Conservation (phyloP, 1,140 invertebrate species). For the Drosophila ambigua region DNA sequence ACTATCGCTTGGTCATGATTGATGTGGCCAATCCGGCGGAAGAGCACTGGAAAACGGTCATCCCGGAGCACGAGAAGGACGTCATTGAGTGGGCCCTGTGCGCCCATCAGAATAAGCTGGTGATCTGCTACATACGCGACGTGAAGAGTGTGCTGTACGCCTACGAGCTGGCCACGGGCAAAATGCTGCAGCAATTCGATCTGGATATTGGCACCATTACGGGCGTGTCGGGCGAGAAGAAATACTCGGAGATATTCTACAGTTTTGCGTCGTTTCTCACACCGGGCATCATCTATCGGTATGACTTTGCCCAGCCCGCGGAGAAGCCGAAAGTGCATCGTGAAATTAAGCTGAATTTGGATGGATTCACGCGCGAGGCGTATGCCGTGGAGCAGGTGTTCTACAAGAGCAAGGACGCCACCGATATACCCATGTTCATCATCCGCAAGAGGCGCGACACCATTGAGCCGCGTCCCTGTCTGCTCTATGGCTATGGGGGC, state of each 20-base stretch:
- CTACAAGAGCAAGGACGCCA: conserved; percentile 97
- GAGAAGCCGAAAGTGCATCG: conserved; percentile 87
- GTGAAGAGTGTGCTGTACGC: conserved; percentile 96
- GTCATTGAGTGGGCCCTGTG: conserved; percentile 95
- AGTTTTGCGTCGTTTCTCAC: conserved; percentile 96
- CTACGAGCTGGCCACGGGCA: conserved; percentile 90
- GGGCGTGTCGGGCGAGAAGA: conserved; percentile 92
- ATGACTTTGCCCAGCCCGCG: conserved; percentile 89
- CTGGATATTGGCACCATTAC: conserved; percentile 94
- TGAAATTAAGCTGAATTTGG: conserved; percentile 89
- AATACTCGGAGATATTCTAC: conserved; percentile 96
- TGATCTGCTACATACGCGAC: conserved; percentile 96
- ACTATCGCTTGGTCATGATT: conserved; percentile 94
- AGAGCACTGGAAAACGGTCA: conserved; percentile 92
- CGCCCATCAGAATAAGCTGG: conserved; percentile 93
- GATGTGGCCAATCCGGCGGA: conserved; percentile 91
- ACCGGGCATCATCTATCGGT: conserved; percentile 93
- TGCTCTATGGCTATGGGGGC: conserved; percentile 98
- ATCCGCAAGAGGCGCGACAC: conserved; percentile 90
- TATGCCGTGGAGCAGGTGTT: conserved; percentile 96
- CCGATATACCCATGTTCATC: conserved; percentile 98
- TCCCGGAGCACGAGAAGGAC: conserved; percentile 94
- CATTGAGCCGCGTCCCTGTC: conserved; percentile 88
- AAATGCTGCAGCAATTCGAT: conserved; percentile 89
- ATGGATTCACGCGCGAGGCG: conserved; percentile 91